Evolutionary conservation across 2,888 invertebrate genomes (phyloP).

Genomic region (Pteria penguin): DNA sequence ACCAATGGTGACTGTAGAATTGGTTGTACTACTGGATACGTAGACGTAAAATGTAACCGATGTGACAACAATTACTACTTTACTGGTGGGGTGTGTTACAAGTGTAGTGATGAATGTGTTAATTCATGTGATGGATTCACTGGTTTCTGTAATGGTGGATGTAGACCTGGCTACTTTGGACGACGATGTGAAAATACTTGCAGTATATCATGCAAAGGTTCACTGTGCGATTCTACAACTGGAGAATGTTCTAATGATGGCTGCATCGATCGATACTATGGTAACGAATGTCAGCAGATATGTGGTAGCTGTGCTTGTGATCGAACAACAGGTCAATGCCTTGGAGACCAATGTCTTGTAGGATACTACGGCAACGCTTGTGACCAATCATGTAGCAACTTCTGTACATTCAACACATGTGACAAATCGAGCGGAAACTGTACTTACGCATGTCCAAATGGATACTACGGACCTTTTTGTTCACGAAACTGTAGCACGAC

Average conservation of each 20-base stretch:
- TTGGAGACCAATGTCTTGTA: background rate
- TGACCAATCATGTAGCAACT: background rate
- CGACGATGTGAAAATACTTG: conserved; percentile 28
- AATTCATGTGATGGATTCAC: conserved; percentile 27
- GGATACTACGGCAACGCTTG: conserved; percentile 26
- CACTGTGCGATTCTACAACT: conserved; percentile 13
- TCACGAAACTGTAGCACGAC: conserved; percentile 13
- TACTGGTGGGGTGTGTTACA: background rate
- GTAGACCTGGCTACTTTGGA: conserved; percentile 36
- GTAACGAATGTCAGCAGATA: conserved; percentile 2
- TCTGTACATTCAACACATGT: conserved; percentile 13
- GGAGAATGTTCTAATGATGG: conserved; percentile 14
- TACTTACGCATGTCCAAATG: conserved; percentile 14
- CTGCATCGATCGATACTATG: conserved; percentile 28
- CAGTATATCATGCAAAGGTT: conserved; percentile 8
- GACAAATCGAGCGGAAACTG: conserved; percentile 11
- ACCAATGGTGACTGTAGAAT: conserved; percentile 6
- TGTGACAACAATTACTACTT: conserved; percentile 32
- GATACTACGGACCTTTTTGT: conserved; percentile 28
- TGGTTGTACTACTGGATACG: conserved; percentile 26
- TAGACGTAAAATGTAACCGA: conserved; percentile 10
- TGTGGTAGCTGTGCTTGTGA: conserved; percentile 24
- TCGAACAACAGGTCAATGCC: conserved; percentile 7
- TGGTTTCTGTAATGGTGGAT: conserved; percentile 37
- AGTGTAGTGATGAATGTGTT: conserved; percentile 26